Evolutionary conservation across 1,140 invertebrate species (phyloP).

Genomic region (Rhysida immarginata): DNA sequence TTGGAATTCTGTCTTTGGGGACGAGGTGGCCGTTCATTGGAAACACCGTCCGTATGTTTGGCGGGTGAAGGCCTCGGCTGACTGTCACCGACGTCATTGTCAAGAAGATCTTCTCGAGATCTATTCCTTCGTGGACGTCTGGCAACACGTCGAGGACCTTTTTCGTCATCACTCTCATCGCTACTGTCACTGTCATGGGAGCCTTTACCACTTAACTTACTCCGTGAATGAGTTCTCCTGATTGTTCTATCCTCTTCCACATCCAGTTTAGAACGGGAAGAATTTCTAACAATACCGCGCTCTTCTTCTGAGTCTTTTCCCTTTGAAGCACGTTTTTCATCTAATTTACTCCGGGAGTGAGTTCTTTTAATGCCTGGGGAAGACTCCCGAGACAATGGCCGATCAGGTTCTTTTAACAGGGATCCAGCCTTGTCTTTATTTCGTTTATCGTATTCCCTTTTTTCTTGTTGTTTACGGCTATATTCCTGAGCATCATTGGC

Average conservation of each 20-base stretch:
- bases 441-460: too few species aligned
- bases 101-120: conserved; percentile 2
- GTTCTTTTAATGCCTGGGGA: background rate
- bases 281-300: background rate
- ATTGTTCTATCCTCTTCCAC: background rate
- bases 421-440: too few species aligned
- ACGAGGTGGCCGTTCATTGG: too few species aligned
- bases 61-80: background rate
- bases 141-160: background rate
- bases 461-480: background rate
- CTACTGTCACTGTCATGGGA: conserved; percentile 3
- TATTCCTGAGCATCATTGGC: conserved; percentile 7
- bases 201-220: background rate
- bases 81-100: background rate
- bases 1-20: too few species aligned
- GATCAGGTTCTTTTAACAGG: too few species aligned
- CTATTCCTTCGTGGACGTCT: background rate
- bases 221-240: conserved; percentile 12
- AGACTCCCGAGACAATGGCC: background rate
- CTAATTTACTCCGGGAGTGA: background rate
- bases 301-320: conserved; percentile 1
- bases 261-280: background rate
- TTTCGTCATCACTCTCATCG: background rate
- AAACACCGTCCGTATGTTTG: background rate
- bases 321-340: background rate